Conservation (phyloP, 2,113 vertebrate species). For the Trichomycterus rosablanca region DNA sequence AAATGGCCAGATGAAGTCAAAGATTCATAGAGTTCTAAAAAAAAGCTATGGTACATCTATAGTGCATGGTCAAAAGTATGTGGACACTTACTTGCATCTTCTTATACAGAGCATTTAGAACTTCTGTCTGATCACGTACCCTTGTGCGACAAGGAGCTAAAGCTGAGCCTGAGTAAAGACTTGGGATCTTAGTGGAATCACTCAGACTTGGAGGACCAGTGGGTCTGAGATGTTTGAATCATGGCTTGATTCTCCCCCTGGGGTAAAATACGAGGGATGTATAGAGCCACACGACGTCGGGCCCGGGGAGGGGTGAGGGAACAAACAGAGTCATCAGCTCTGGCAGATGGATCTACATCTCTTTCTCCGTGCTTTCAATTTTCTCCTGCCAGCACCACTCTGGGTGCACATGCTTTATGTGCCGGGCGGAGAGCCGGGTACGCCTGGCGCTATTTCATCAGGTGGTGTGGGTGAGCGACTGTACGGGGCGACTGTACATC, state of each 20-base stretch:
- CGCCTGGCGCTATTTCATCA: slow-evolving; percentile 26
- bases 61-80: too few species aligned
- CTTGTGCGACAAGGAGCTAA: too few species aligned
- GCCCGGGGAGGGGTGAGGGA: slow-evolving; percentile 1
- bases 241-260: slow-evolving; percentile 32
- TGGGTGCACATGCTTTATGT: slow-evolving; percentile 51
- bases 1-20: too few species aligned
- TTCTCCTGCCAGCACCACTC: slow-evolving; percentile 49
- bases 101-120: too few species aligned
- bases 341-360: slow-evolving; percentile 40
- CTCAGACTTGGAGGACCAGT: slow-evolving; percentile 36
- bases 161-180: too few species aligned
- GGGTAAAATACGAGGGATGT: slow-evolving; percentile 42
- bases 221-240: slow-evolving; percentile 52
- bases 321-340: slow-evolving; percentile 47
- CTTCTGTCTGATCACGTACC: too few species aligned
- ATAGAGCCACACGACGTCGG: background rate
- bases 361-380: slow-evolving; percentile 48
- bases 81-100: too few species aligned
- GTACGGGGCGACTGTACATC: slow-evolving; percentile 14
- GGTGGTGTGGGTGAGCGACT: slow-evolving; percentile 15
- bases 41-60: too few species aligned
- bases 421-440: slow-evolving; percentile 26
- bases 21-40: too few species aligned
- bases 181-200: slow-evolving; percentile 38